These are phyloP conservation scores for Nyctibius grandis DNA, from an alignment of 2,797 vertebrate species.

Conservation along the genomic window DNA sequence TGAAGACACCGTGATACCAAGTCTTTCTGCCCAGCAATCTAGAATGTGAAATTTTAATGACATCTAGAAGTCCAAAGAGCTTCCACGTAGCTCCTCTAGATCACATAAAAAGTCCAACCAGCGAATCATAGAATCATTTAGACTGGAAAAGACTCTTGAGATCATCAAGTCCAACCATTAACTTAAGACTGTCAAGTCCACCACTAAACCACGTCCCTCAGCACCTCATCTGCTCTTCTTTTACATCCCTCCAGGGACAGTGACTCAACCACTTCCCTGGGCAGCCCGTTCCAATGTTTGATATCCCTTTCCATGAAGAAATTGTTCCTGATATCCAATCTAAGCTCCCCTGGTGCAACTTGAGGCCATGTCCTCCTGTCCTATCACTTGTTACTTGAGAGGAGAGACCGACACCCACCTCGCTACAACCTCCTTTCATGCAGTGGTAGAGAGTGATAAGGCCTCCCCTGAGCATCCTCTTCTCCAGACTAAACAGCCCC, in stretches of 20 bases:
- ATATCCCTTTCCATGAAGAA: not conserved
- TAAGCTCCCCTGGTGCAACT: not conserved
- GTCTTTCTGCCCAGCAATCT: not conserved
- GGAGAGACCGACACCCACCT: not conserved
- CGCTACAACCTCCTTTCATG: not conserved
- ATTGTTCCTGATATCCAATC: not conserved
- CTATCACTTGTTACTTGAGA: too few species aligned
- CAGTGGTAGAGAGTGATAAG: too few species aligned
- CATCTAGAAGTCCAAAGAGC: not conserved
- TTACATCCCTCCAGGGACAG: not conserved
- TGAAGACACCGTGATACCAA: not conserved
- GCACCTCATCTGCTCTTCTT: not conserved
- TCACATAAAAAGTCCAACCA: not conserved
- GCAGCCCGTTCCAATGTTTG: not conserved
- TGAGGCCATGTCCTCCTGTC: not conserved
- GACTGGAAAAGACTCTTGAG: not conserved
- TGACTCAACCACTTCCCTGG: not conserved
- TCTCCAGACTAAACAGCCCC: too few species aligned
- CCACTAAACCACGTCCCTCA: not conserved
- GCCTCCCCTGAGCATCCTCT: too few species aligned
- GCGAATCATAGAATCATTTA: not conserved
- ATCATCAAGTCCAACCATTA: not conserved
- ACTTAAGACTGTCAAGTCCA: not conserved
- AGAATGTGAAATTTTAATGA: not conserved
- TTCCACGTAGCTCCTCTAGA: not conserved